Evolutionary conservation across 1,140 invertebrate species (phyloP).

Genomic region (Neodiprion pinetum): DNA sequence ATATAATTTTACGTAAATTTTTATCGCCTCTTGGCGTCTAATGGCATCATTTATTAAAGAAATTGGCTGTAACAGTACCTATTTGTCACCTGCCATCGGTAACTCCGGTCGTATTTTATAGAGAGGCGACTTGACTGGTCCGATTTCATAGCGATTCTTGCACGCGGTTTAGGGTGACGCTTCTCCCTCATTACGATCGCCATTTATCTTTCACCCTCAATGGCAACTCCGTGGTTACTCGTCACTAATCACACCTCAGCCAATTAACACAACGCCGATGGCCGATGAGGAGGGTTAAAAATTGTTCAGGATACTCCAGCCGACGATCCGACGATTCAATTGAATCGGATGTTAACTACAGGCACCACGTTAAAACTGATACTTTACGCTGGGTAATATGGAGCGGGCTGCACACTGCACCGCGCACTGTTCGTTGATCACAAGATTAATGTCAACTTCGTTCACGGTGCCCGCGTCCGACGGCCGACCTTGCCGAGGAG

Average conservation of each 20-base stretch:
- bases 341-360: too few relatives aligned
- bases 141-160: neutral
- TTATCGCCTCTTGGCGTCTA: conserved; percentile 44
- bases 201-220: too few relatives aligned
- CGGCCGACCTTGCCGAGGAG: neutral
- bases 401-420: neutral
- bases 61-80: conserved; percentile 47
- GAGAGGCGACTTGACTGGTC: neutral
- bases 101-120: conserved; percentile 2
- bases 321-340: too few relatives aligned
- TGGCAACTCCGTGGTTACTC: too few relatives aligned
- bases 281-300: too few relatives aligned
- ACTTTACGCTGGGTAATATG: too few relatives aligned
- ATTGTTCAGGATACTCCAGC: too few relatives aligned
- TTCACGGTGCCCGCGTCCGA: neutral
- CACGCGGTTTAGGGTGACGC: neutral
- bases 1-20: conserved; percentile 59
- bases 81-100: conserved; percentile 35
- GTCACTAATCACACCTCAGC: too few relatives aligned
- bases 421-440: neutral
- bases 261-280: too few relatives aligned
- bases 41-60: conserved; percentile 62
- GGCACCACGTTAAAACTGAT: too few relatives aligned
- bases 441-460: neutral
- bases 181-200: too few relatives aligned